Evolutionary conservation across 2,797 vertebrate species (phyloP).

Genomic region (Liparis tanakae): DNA sequence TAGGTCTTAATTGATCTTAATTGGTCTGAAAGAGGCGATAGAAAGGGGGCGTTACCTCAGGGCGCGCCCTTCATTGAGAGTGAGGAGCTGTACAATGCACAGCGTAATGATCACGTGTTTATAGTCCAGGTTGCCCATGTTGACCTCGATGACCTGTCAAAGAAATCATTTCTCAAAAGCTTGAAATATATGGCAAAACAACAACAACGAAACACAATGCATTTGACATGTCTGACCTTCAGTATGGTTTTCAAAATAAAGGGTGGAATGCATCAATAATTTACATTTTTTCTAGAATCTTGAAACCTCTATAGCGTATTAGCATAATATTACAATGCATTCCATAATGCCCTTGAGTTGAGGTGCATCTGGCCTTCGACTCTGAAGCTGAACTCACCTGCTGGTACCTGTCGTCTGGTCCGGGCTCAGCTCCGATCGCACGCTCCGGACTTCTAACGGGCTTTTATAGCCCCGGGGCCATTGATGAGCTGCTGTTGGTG

Average conservation of each 20-base stretch:
- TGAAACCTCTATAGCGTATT: not conserved
- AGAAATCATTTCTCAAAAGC: not conserved
- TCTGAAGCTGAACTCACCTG: not conserved
- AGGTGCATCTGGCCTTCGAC: not conserved
- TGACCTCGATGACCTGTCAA: slow-evolving; percentile 79
- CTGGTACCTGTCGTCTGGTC: slow-evolving; percentile 27
- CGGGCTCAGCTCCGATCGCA: slow-evolving; percentile 52
- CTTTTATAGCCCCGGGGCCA: slow-evolving; percentile 78
- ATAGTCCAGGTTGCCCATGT: slow-evolving; percentile 68
- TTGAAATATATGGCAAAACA: not conserved
- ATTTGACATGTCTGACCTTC: not conserved
- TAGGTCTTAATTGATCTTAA: not conserved
- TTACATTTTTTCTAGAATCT: not conserved
- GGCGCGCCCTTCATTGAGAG: slow-evolving; percentile 80
- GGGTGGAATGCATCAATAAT: not conserved
- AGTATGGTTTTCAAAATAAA: not conserved
- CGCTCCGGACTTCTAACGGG: slow-evolving; percentile 57
- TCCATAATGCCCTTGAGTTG: not conserved
- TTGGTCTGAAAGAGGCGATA: not conserved
- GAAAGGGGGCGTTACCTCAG: slow-evolving; percentile 75
- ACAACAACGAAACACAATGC: not conserved
- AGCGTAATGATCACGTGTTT: slow-evolving; percentile 77
- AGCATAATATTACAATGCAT: not conserved
- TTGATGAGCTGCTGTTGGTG: slow-evolving; percentile 82
- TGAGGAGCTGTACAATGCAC: slow-evolving; percentile 79